Evolutionary conservation across 2,888 invertebrate genomes (phyloP), one percentile per base, ranked within the genome.

Genomic region (Drosophila cognata): DNA sequence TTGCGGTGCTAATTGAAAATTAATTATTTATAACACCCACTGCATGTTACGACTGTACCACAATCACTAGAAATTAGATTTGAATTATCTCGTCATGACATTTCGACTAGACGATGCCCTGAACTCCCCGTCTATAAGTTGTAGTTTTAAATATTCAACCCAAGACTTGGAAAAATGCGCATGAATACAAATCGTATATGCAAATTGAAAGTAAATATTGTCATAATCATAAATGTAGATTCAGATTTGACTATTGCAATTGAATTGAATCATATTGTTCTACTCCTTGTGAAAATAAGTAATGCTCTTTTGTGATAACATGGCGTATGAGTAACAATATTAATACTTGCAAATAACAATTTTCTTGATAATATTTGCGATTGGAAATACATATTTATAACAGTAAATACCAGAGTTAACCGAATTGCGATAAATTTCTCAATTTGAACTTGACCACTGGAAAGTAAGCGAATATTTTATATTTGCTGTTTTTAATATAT

Each of bases 1-100:
- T 41, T 74, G 35, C 10, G 46, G 58, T 59, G 60, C 60, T 75
- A 77, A 75, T 75, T 77, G 75, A 59, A 73, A 62, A 56, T 59
- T 50, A 46, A 59, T 51, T 77, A 50, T 62, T 46, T 67, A 43
- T 28, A 35, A 48, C 51, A n/a, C 21, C 16, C 28, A 41, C 28
- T 35, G 13, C 21, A 4, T 5, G 21, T 16, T 4, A 25, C 21
- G 25, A 46, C 21, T 25, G 21, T 1, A 4, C 4, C 13, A 16
- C 21, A 36, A 36, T 36, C 46, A 46, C 46, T 25, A 5, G 11
- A 2, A 38, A 18, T 43, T 11, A 2, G 11, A 11, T 11, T 11
- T 11, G 11, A 41, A 21, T 46, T 21, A 21, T 21, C 46, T 21
- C 4, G 13, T 46, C 13, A 13, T 21, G 4, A 7, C 13, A 21